Evolutionary conservation across 2,113 vertebrate species (phyloP), one percentile per base, ranked within the genome.

Genomic region (Brachirus orientalis): DNA sequence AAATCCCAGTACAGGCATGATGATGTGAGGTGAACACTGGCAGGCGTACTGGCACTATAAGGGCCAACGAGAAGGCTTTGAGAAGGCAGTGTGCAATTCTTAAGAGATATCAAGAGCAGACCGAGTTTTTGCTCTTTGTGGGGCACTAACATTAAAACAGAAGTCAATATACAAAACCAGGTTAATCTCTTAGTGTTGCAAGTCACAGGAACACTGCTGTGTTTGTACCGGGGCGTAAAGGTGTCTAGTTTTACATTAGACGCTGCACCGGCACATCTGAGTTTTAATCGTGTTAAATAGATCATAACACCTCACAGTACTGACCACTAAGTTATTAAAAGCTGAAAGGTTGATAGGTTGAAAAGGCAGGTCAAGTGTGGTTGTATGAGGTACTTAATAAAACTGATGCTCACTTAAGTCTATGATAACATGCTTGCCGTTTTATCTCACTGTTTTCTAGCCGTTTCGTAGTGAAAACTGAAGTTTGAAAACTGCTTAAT

Each of bases 101-200:
- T 61, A 74, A 46, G 47, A 69, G 51, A 60, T 28, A n/a, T 51
- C 40, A 46, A 51, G 48, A 58, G 41, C 8, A 43, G 55, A 13
- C 44, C 11, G 18, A 46, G 28, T 28, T 28, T 28, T 28, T 28
- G 3, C 36, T 33, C 71, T 52, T 33, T 50, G 50, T 5, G 11
- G 36, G 54, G 48, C 33, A 45, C 47, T 12, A 2, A 22, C 28
- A 48, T 62, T 16, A 37, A 18, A 58, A 48, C 44, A 64, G 1
- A 60, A 10, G 22, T 64, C 38, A 33, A 62, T 54, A 22, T 54
- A 36, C 55, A 2, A 69, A 20, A 43, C n/a, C 9, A 33, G 41
- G 80, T 48, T 61, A 18, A n/a, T 68, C 47, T 69, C 33, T 58
- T 79, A 79, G 75, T 86, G 81, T 87, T 74, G 17, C 33, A 16